Evolutionary conservation across 1,140 invertebrate species (phyloP), one percentile per base, ranked within the genome.

Genomic region (Sitobion miscanthi): DNA sequence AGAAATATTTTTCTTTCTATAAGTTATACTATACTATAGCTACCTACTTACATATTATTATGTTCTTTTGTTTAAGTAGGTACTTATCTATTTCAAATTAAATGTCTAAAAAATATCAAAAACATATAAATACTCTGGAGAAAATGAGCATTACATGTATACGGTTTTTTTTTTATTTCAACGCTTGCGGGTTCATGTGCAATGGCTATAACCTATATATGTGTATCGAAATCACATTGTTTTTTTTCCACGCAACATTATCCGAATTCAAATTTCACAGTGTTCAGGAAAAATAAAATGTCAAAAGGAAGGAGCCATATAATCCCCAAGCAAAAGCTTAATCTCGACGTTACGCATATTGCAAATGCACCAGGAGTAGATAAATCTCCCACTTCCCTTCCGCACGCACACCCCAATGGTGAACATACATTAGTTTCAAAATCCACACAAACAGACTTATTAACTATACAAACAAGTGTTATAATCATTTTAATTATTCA

Each of bases 311-410:
- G 42, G 11, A 45, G 42, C 42, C 7, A 49, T 77, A 77, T 86
- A 86, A 86, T 86, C 45, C 45, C 25, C 25, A 17, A 25, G 45
- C 85, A 11, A 86, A 86, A 86, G 83, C 83, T 25, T 86, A 86
- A 86, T 86, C 42, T n/a, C 85, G 45, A 47, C 45, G 85, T 86
- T 86, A 47, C 30, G 45, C 85, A 86, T 86, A 86, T 86, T 86
- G 42, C 25, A 30, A 47, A 47, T 47, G 25, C 14, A 47, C 85
- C 30, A 25, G 11, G 83, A n/a, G 62, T 77, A n/a, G 9, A 23
- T 42, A 86, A 86, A 47, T 17, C 42, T 86, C 42, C 20, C 45
- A 47, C 14, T 49, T 86, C 38, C 38, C 11, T 47, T 47, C 23
- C 8, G 23, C 62, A 77, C 62, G n/a, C 11, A 4, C 30, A 7